Base-by-base conservation (phyloP, 1,140 invertebrate species). In the Doryteuthis pealeii region DNA sequence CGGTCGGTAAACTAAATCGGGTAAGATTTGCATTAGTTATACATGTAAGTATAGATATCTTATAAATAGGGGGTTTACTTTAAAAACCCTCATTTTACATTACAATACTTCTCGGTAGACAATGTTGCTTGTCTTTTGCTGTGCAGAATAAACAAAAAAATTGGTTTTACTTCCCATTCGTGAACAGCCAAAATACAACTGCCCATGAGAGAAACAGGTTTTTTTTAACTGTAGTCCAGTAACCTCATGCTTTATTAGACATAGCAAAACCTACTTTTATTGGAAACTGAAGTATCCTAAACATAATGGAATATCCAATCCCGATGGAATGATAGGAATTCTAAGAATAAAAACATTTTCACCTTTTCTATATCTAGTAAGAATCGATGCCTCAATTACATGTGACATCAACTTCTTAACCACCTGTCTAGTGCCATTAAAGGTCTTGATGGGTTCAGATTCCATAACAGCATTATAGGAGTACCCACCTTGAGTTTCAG, bases 201-300 rank as follows among this genome's bases (percentile, higher is more conserved):
- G 83, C 31, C 85, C 85, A 74, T 85, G 81, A 0, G 73, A 45
- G 84, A 86, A 4, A 77, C 75, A 18, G 73, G 74, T 2, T 72
- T 12, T 62, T 26, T 6, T 22, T 83, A 31, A 70, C 78, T 40
- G 22, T 85, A 35, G 14, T 77, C 77, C 84, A 80, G 31, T 84
- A 82, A 33, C 32, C 73, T 43, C 4, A 90, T 89, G n/a, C n/a
- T n/a, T n/a, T n/a, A n/a, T n/a, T n/a, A n/a, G n/a, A n/a, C 83
- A 90, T 90, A 30, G 89, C 87, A 82, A 90, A 91, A 3, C 82
- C 79, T 2, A 89, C 72, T 74, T 85, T 78, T 0, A 91, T 54
- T 30, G 89, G 88, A 86, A 91, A 90, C 76, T 91, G 89, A 0
- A 88, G 33, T 67, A 90, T 69, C 81, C 87, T 87, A 75, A 90